Percentiles rank a stretch among this genome's conserved stretches.
Evolutionary conservation across 2,113 vertebrate genomes (phyloP).

Genomic region (Syngnathoides biaculeatus): DNA sequence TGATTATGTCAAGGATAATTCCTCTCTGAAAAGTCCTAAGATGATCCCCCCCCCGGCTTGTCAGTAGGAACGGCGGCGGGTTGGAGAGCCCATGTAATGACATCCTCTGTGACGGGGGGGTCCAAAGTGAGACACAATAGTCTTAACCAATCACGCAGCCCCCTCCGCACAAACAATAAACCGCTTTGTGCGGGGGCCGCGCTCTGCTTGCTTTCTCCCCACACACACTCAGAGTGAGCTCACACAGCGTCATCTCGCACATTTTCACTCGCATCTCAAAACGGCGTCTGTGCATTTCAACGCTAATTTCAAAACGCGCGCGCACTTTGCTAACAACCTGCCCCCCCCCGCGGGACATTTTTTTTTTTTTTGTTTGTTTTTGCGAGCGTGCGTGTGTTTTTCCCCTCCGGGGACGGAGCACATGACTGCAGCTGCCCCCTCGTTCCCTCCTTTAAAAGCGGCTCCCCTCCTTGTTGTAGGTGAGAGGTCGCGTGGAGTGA

Average conservation of each 20-base stretch:
- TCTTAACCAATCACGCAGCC: slow-evolving; percentile 73
- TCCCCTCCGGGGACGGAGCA: slow-evolving; percentile 44
- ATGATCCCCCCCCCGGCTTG: slow-evolving; percentile 50
- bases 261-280: slow-evolving; percentile 33
- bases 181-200: slow-evolving; percentile 64
- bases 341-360: no score
- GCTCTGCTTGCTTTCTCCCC: slow-evolving; percentile 58
- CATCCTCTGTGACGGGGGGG: slow-evolving; percentile 62
- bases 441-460: slow-evolving; percentile 45
- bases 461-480: slow-evolving; percentile 69
- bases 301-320: slow-evolving; percentile 13
- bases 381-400: slow-evolving; percentile 14
- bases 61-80: slow-evolving; percentile 24
- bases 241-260: slow-evolving; percentile 40
- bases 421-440: slow-evolving; percentile 65
- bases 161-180: slow-evolving; percentile 63
- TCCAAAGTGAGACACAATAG: slow-evolving; percentile 70
- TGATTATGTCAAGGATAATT: slow-evolving; percentile 13
- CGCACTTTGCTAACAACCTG: slow-evolving; percentile 18
- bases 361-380: slow-evolving; percentile 32
- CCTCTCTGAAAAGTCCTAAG: slow-evolving; percentile 42
- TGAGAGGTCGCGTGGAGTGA: slow-evolving; percentile 77
- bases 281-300: slow-evolving; percentile 14
- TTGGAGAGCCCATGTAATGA: slow-evolving; percentile 53
- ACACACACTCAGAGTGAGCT: slow-evolving; percentile 28